Base-by-base conservation (phyloP, 2,888 invertebrate species). In the Zaprionus bogoriensis region DNA sequence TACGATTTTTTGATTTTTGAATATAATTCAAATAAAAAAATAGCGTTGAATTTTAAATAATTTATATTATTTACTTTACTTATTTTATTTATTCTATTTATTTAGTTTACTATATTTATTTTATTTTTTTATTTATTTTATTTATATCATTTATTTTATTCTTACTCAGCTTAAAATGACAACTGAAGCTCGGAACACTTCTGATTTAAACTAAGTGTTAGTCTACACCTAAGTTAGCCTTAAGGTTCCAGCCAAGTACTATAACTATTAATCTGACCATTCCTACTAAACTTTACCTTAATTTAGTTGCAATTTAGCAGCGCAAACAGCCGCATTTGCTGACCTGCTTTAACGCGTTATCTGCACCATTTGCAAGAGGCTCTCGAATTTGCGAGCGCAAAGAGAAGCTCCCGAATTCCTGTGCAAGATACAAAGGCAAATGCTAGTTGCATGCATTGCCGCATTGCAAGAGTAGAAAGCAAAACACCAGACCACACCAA, bases 391-490 rank as follows among this genome's bases (percentile, higher is more conserved):
- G 22, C 57, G 57, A 68, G 28, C 57, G 45, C 44, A 38, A 75
- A 52, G 47, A 53, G 60, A 36, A 60, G 70, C 76, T 68, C 74
- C 50, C 51, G 51, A 60, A 60, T 60, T 53, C 46, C 25, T 60
- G 19, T n/a, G 57, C n/a, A 44, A 32, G 44, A 19, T 58, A 67
- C 62, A 52, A 73, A 73, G 44, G 57, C 25, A 61, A 75, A 60
- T 23, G 71, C 75, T 62, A 52, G 60, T 76, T 82, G 72, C 77
- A 80, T 77, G 65, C 61, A 51, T 39, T 44, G 45, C 62, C 53
- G 47, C 53, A 48, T 51, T 66, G 53, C 63, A 63, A 62, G 74
- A 80, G 80, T 61, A 80, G 51, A 67, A 54, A 32, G 36, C 41
- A 48, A 39, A 55, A 51, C 42, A 50, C 39, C 48, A 59, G 46